Evolutionary conservation across 2,888 invertebrate genomes (phyloP), one percentile per base, ranked within the genome.

Genomic region (Orchesella flavescens): DNA sequence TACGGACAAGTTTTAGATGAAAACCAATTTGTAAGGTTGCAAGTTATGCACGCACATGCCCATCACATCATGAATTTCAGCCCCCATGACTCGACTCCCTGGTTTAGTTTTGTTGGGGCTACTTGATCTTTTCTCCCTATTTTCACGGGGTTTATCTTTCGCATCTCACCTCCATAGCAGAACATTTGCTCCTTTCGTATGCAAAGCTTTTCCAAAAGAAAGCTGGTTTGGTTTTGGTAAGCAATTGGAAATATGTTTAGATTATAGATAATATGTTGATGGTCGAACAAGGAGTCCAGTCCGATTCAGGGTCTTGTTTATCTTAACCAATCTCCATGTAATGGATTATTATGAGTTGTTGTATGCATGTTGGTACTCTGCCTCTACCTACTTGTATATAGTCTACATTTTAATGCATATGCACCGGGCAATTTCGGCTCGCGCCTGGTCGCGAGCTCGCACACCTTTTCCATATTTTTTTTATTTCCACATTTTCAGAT

Each of bases 381-480:
- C 44, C 12, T n/a, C n/a, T n/a, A n/a, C n/a, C n/a, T n/a, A n/a
- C n/a, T 53, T 53, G n/a, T 2, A n/a, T 1, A 9, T 53, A 53
- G 15, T 53, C 17, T 15, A 53, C 15, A 53, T 53, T 5, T 53
- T 53, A n/a, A n/a, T 53, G 10, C 12, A 53, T 53, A 53, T 49
- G 57, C 63, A 78, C 71, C 71, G 73, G 73, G 80, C 57, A 65
- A 75, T 75, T 75, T 77, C 63, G 86, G 87, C 87, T 86, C 87
- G 87, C 86, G 87, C 85, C 87, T 84, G 84, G 86, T 86, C 87
- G 87, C 85, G 85, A 86, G 87, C 82, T 75, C 69, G 83, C 75
- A 84, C 87, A 86, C 87, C 87, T 86, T 87, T 85, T 80, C 78
- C 75, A 72, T 71, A 66, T 17, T 34, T 24, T 46, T 15, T 65